Evolutionary conservation across 2,888 invertebrate genomes (phyloP).

Genomic region (Uropetala carovei): DNA sequence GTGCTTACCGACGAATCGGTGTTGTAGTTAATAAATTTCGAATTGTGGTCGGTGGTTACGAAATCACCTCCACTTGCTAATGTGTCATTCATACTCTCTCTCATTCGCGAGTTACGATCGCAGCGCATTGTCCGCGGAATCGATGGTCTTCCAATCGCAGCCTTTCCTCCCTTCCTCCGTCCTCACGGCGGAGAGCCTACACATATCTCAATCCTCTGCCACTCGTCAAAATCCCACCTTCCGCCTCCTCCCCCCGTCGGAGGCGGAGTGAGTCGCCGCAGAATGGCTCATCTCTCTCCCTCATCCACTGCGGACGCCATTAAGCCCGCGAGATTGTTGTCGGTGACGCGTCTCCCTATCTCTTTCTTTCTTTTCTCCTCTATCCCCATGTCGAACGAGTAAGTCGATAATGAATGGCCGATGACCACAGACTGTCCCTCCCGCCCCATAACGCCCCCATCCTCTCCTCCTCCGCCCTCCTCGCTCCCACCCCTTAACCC

Average conservation of each 20-base stretch:
- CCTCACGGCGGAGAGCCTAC: not conserved
- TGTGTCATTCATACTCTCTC: no score
- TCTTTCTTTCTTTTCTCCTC: not conserved
- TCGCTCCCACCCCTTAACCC: not conserved
- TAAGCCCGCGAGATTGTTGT: not conserved
- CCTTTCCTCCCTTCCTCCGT: not conserved
- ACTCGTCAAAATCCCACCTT: not conserved
- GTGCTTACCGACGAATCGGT: not conserved
- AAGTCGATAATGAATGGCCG: slow-evolving; percentile 11
- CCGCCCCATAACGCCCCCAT: not conserved
- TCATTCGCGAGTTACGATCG: not conserved
- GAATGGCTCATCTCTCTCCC: not conserved
- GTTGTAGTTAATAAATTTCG: not conserved
- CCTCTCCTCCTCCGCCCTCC: not conserved
- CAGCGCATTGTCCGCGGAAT: not conserved
- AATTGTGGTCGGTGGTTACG: no score
- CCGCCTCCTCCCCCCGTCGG: not conserved
- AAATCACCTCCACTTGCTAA: no score
- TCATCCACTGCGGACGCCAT: slow-evolving; percentile 11
- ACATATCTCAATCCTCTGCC: slow-evolving; percentile 9
- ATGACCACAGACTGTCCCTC: not conserved
- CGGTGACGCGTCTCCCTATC: not conserved
- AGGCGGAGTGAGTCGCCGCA: not conserved
- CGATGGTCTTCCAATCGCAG: no score
- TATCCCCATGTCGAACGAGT: not conserved